A percentile compares a stretch with the other conserved stretches of the same genome.
phyloP scores from a whole-genome alignment of 1,140 invertebrate species.

The Bombus pascuorum region DNA sequence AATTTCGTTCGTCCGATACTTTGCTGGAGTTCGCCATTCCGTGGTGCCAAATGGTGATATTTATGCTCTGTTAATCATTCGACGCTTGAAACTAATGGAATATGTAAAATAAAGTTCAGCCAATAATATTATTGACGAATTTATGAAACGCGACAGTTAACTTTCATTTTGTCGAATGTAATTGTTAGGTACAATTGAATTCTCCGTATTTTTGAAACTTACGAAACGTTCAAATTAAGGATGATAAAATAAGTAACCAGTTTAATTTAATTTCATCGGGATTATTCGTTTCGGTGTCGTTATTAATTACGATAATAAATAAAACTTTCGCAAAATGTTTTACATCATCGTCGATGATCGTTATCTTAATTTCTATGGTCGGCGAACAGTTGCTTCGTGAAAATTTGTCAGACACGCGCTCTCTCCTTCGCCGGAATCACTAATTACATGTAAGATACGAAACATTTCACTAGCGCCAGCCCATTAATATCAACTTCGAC shows the following conservation, averaged over 20 bases:
- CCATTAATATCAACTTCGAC: conserved; percentile 62
- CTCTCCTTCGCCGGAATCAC: conserved; percentile 35
- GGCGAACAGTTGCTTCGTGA: conserved; percentile 18
- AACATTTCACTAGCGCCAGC: conserved; percentile 53
- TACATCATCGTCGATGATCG: neutral
- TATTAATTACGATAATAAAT: conserved; percentile 21
- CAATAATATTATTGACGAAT: conserved; percentile 12
- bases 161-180: neutral
- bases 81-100: neutral
- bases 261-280: neutral
- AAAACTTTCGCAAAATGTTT: conserved; percentile 37
- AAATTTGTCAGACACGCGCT: conserved; percentile 54
- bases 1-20: conserved; percentile 5
- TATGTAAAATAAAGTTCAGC: neutral
- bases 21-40: neutral
- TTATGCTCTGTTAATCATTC: conserved; percentile 7
- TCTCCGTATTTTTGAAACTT: neutral
- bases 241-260: neutral
- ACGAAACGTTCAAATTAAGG: neutral
- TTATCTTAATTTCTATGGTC: conserved; percentile 23
- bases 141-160: neutral
- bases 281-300: neutral
- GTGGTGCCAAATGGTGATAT: neutral
- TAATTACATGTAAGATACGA: conserved; percentile 58
- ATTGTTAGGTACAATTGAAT: neutral